These are phyloP conservation scores for Phortica variegata DNA, from an alignment of 1,140 invertebrate genomes.

Conservation along the genomic window DNA sequence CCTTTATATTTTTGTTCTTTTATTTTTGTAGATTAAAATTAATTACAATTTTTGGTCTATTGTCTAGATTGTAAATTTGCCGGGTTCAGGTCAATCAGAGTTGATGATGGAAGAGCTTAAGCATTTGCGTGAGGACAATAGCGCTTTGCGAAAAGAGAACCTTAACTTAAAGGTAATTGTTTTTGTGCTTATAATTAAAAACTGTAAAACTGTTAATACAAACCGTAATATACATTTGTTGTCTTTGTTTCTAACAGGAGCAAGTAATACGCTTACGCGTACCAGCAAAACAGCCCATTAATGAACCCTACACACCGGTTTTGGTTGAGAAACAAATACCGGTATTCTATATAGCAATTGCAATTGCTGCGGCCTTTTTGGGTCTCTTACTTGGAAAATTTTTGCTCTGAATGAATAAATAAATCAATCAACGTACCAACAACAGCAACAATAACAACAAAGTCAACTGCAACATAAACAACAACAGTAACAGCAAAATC, in stretches of 20 bases:
- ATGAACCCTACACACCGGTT: conserved; percentile 48
- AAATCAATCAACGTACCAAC: conserved; percentile 26
- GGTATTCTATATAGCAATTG: conserved; percentile 60
- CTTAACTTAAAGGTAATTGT: conserved; percentile 71
- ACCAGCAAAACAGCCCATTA: conserved; percentile 30
- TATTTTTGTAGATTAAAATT: background rate
- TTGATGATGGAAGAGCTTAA: conserved; percentile 68
- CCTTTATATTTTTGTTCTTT: background rate
- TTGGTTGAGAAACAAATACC: conserved; percentile 58
- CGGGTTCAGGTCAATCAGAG: conserved; percentile 18
- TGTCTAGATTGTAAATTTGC: conserved; percentile 25
- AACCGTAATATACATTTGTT: background rate
- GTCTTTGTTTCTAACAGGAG: conserved; percentile 53
- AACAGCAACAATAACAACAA: conserved; percentile 18
- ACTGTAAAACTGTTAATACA: background rate
- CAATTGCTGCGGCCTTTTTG: conserved; percentile 60
- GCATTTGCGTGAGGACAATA: conserved; percentile 73
- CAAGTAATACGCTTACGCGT: conserved; percentile 61
- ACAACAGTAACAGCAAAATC: conserved; percentile 1
- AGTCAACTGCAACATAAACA: background rate
- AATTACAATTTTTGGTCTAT: background rate
- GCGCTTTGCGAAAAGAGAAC: conserved; percentile 77
- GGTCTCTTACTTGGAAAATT: conserved; percentile 64
- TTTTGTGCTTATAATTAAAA: background rate
- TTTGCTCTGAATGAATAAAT: conserved; percentile 59